Percentiles rank a stretch among this genome's conserved stretches.
phyloP scores from a whole-genome alignment of 2,797 vertebrate species.

The Brachyalestes nurse region DNA sequence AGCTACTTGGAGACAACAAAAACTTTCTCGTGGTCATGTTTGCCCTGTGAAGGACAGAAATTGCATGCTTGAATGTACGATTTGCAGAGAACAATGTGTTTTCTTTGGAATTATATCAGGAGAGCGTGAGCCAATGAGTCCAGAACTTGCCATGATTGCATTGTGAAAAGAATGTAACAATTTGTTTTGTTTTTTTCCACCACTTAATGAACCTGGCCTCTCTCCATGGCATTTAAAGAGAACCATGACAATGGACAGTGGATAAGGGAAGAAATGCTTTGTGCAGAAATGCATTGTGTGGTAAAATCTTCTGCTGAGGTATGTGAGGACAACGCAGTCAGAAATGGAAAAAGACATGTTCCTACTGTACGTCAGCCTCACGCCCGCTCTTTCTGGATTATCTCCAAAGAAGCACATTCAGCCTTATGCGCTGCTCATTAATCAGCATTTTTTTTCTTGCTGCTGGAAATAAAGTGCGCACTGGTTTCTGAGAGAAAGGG shows the following conservation, averaged over 20 bases:
- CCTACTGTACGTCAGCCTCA: constrained; percentile 29
- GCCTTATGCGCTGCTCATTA: constrained; percentile 30
- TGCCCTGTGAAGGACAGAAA: constrained; percentile 8
- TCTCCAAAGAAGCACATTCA: constrained; percentile 52
- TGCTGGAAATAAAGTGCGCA: constrained; percentile 25
- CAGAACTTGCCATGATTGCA: constrained; percentile 19
- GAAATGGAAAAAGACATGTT: constrained; percentile 30
- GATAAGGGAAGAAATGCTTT: constrained; percentile 7
- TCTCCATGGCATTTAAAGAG: constrained; percentile 36
- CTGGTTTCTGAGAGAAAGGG: not conserved
- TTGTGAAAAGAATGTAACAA: constrained; percentile 7
- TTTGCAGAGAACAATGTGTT: constrained; percentile 14
- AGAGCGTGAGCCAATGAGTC: constrained; percentile 31
- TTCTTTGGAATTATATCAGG: constrained; percentile 39
- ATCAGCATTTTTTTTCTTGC: constrained; percentile 39
- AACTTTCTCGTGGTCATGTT: not conserved
- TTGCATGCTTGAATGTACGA: not conserved
- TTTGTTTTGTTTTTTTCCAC: not conserved
- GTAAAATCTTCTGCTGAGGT: constrained; percentile 24
- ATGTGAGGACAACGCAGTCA: constrained; percentile 42
- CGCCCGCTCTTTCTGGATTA: constrained; percentile 40
- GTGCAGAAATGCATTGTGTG: constrained; percentile 26
- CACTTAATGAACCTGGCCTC: constrained; percentile 49
- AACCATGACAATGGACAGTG: not conserved
- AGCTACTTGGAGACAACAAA: not conserved